Evolutionary conservation across 2,113 vertebrate genomes (phyloP), one percentile per base, ranked within the genome.

Genomic region (Petromus typicus): DNA sequence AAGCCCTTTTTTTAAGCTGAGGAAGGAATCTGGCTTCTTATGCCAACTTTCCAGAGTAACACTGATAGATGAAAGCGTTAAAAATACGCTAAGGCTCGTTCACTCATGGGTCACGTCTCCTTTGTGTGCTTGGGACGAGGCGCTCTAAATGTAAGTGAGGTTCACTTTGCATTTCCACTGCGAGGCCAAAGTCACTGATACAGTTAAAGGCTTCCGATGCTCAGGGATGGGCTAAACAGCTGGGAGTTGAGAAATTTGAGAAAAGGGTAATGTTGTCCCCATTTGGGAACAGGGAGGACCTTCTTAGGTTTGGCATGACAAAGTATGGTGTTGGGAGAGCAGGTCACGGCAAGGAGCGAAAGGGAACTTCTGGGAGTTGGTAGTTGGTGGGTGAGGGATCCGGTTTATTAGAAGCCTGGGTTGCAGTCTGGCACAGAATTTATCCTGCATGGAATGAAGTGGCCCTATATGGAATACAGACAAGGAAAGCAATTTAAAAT

Each of bases 21-120:
- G 67, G 23, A 63, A 93, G n/a, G 18, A 90, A 37, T 82, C 43
- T 90, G 67, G 4, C 67, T 34, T 92, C 32, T 92, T 92, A 82
- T 20, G 6, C 56, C 66, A 30, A 63, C 73, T 93, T 96, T 76
- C 73, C 32, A 83, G 86, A 93, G 43, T 86, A 78, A 61, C 78
- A 81, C 69, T 93, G 34, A 59, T 63, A 83, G n/a, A 23, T 73
- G 48, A 88, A 89, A 87, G 27, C 90, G n/a, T 88, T 88, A 82
- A 27, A 87, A 83, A 45, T 76, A 51, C 30, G 78, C 91, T 63
- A 85, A 93, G 69, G 61, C 51, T 76, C 83, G 75, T 92, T 86
- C 32, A 84, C 87, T 89, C 30, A 84, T 90, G 86, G 20, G 75
- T 13, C 85, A 51, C 64, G 11, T 66, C 89, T 87, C 18, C 45